Evolutionary conservation across 2,797 vertebrate genomes (phyloP).

Genomic region (Cephalopachus bancanus): DNA sequence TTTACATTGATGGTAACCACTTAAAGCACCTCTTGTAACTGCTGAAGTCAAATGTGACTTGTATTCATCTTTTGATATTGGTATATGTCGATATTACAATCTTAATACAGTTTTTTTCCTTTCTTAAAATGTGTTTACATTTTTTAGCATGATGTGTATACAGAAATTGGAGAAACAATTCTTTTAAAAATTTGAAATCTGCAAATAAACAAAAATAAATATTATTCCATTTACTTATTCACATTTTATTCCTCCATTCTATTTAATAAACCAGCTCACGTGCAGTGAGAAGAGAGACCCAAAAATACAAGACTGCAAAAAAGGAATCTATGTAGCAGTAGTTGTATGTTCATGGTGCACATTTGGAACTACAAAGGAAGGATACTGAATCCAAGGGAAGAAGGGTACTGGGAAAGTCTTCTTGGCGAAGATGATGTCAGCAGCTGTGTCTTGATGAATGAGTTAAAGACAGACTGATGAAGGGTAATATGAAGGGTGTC

Average conservation of each 20-base stretch:
- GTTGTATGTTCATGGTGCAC: background rate
- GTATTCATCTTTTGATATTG: too few relatives aligned
- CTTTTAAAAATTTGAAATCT: background rate
- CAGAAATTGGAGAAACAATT: slow-evolving; percentile 25
- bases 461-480: background rate
- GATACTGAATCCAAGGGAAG: background rate
- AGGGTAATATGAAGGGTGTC: background rate
- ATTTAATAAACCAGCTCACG: background rate
- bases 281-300: background rate
- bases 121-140: too few relatives aligned
- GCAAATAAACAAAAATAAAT: background rate
- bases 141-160: background rate
- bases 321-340: background rate
- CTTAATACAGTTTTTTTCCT: too few relatives aligned
- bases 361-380: background rate
- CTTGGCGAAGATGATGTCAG: background rate
- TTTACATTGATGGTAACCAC: too few relatives aligned
- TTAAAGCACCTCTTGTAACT: too few relatives aligned
- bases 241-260: background rate
- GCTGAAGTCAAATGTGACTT: too few relatives aligned
- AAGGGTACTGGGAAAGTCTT: background rate
- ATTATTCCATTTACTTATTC: background rate
- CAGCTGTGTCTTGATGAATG: background rate
- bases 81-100: too few relatives aligned
- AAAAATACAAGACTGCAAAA: background rate